A percentile compares a stretch with the other conserved stretches of the same genome.
Conservation (phyloP, 2,113 vertebrate genomes). For the Platysternon megacephalum region DNA sequence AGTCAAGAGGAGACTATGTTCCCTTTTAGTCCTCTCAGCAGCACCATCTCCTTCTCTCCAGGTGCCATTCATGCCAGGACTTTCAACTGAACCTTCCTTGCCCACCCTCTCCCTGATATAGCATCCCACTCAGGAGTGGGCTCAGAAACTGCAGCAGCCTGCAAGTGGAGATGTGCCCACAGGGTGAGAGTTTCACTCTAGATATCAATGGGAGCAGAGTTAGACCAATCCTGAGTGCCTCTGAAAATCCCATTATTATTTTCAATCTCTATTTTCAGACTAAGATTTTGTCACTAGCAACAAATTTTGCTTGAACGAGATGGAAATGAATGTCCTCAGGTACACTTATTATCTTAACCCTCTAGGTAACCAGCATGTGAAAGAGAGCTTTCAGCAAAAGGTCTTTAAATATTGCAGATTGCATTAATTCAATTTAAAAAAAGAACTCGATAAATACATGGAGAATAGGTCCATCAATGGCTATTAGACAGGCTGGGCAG, state of each 20-base stretch:
- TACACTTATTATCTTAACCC: too few relatives aligned
- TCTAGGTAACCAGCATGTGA: too few relatives aligned
- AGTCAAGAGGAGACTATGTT: neutral
- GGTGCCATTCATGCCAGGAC: neutral
- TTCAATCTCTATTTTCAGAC: neutral
- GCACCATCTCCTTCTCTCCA: neutral
- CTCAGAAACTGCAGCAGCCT: neutral
- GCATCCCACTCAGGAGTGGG: neutral
- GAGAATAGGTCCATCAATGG: too few relatives aligned
- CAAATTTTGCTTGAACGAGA: too few relatives aligned
- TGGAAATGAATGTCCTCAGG: too few relatives aligned
- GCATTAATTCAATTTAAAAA: too few relatives aligned
- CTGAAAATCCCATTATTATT: neutral
- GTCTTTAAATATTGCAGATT: too few relatives aligned
- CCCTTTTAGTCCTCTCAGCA: neutral
- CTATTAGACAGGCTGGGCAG: too few relatives aligned
- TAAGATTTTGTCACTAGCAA: neutral
- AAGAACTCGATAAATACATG: too few relatives aligned
- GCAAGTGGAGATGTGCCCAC: neutral
- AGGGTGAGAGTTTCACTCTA: neutral
- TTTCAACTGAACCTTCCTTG: neutral
- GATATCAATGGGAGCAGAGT: neutral
- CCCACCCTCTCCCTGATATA: constrained; percentile 43
- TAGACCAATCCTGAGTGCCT: rapidly evolving
- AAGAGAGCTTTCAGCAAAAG: too few relatives aligned